Conservation (phyloP, 2,113 vertebrate species). For the Cettia cetti region DNA sequence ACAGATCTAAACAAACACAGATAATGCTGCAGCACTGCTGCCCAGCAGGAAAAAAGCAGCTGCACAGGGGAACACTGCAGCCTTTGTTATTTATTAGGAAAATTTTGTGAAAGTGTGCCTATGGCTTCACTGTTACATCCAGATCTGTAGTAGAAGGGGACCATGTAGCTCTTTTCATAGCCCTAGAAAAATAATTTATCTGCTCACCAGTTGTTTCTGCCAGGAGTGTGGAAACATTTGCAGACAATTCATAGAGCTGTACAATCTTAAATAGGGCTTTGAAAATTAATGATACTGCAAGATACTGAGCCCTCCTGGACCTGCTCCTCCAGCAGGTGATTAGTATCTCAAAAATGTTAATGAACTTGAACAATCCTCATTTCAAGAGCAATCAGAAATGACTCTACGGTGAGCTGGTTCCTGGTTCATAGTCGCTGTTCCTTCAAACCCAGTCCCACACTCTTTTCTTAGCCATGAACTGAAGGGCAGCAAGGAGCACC, state of each 20-base stretch:
- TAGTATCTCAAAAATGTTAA: neutral
- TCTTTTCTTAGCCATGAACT: neutral
- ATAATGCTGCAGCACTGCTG: neutral
- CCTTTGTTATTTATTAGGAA: neutral
- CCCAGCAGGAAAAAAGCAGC: neutral
- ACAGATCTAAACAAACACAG: slow-evolving; percentile 31
- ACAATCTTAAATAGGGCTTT: neutral
- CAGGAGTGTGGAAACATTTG: neutral
- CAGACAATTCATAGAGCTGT: neutral
- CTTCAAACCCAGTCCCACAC: neutral
- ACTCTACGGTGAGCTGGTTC: neutral
- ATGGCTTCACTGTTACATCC: neutral
- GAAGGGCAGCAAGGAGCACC: neutral
- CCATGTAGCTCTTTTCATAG: neutral
- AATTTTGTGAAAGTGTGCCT: neutral
- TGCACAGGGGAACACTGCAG: neutral
- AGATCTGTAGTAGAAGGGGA: neutral
- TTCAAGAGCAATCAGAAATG: neutral
- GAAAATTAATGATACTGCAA: neutral
- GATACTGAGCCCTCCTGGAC: neutral
- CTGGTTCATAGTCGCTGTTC: neutral
- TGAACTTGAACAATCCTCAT: neutral
- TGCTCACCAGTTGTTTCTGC: neutral
- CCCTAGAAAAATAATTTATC: neutral
- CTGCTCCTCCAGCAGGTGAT: neutral